Conservation (phyloP, 2,888 invertebrate genomes). For the Spodoptera picta region DNA sequence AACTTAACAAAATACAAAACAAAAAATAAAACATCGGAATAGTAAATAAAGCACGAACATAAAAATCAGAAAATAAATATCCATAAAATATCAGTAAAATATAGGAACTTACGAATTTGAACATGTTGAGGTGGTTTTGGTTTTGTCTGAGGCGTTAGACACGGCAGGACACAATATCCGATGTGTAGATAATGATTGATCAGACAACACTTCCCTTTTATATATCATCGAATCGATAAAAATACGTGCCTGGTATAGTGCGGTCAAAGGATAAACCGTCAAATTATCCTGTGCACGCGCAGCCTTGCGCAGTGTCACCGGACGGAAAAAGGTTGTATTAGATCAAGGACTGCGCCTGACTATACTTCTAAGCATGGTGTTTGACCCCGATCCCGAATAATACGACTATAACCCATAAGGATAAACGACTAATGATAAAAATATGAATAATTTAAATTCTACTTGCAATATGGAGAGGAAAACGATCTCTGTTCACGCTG, state of each 20-base stretch:
- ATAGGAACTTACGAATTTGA: conserved; percentile 82
- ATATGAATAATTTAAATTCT: no score
- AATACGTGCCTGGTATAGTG: conserved; percentile 46
- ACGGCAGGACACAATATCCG: conserved; percentile 49
- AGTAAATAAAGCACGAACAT: not conserved
- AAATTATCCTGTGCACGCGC: conserved; percentile 82
- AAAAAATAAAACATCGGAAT: not conserved
- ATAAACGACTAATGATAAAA: not conserved
- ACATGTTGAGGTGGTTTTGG: conserved; percentile 73
- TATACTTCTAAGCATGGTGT: not conserved
- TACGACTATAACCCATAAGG: conserved; percentile 1
- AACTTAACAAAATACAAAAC: not conserved
- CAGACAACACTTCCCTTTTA: conserved; percentile 55
- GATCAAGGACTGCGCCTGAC: conserved; percentile 58
- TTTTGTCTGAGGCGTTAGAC: conserved; percentile 20
- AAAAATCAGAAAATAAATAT: not conserved
- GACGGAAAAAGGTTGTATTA: conserved; percentile 64
- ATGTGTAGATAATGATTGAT: conserved; percentile 57
- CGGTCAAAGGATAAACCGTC: conserved; percentile 70
- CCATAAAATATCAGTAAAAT: not conserved
- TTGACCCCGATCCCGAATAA: conserved; percentile 7
- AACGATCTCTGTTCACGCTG: no score
- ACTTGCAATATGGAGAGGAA: no score
- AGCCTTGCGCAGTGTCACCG: conserved; percentile 72
- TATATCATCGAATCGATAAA: conserved; percentile 62